Conservation (phyloP, 1,140 invertebrate genomes). For the Eufriesea mexicana region DNA sequence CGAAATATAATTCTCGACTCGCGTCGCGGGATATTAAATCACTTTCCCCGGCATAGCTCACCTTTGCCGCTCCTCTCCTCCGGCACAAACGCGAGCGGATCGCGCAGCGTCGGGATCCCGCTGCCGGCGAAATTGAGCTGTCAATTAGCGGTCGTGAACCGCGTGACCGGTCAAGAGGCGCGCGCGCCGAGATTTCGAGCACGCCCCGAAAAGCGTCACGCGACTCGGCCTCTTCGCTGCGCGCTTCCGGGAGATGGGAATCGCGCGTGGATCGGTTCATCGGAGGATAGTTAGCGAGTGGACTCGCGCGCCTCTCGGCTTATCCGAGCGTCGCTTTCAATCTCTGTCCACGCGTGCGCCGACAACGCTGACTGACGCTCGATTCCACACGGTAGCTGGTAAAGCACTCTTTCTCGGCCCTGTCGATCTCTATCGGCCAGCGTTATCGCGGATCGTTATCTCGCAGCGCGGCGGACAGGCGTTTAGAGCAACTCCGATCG, state of each 20-base stretch:
- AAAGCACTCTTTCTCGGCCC: constrained; percentile 56
- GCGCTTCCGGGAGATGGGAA: constrained; percentile 4
- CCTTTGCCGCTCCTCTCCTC: no score
- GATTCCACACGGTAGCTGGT: constrained; percentile 58
- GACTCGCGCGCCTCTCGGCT: constrained; percentile 34
- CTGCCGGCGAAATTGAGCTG: constrained; percentile 6
- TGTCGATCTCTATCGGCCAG: constrained; percentile 55
- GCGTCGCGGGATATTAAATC: no score
- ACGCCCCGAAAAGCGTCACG: neutral
- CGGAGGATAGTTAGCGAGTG: constrained; percentile 27
- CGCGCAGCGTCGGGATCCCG: no score
- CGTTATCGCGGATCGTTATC: constrained; percentile 62
- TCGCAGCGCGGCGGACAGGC: constrained; percentile 11
- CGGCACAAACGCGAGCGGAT: no score
- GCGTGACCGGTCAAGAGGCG: neutral
- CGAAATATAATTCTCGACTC: no score
- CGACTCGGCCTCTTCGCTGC: neutral
- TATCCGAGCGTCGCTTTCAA: constrained; percentile 59
- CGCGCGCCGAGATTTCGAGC: neutral
- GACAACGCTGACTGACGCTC: constrained; percentile 46
- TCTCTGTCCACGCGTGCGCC: constrained; percentile 54
- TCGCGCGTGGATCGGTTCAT: constrained; percentile 10
- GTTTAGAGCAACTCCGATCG: constrained; percentile 47
- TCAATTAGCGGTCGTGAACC: constrained; percentile 2
- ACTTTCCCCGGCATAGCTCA: no score